Percentiles rank a stretch among this genome's conserved stretches.
Conservation (phyloP, 2,113 vertebrate genomes). For the Lagenorhynchus albirostris region DNA sequence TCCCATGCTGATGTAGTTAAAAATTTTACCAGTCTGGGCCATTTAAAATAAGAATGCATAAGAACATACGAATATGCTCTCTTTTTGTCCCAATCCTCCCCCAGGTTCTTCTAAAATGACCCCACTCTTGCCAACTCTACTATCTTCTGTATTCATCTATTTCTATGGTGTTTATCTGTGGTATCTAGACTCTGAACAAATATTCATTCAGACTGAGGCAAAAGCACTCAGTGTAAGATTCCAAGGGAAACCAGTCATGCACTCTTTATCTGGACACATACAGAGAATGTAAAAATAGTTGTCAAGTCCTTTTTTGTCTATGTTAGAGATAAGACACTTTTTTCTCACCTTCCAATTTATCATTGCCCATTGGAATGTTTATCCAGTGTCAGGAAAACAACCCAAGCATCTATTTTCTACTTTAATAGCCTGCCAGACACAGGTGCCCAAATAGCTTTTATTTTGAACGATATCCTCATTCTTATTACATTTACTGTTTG, state of each 20-base stretch:
- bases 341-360: slow-evolving; percentile 38
- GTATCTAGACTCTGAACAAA: neutral
- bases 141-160: accelerated
- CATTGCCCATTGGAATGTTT: slow-evolving; percentile 2
- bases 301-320: neutral
- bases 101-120: neutral
- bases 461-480: neutral
- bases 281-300: neutral
- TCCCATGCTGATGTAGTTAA: neutral
- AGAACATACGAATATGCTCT: neutral
- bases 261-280: neutral
- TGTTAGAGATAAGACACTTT: slow-evolving; percentile 54
- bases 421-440: slow-evolving; percentile 15
- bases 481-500: neutral
- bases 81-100: too few relatives aligned
- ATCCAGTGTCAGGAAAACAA: neutral
- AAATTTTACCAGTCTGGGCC: too few relatives aligned
- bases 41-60: neutral
- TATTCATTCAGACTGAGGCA: neutral
- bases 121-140: too few relatives aligned
- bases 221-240: neutral
- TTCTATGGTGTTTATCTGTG: neutral
- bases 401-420: neutral
- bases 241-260: neutral
- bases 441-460: neutral